phyloP scores from a whole-genome alignment of 1,140 invertebrate species.

The Homalodisca vitripennis region DNA sequence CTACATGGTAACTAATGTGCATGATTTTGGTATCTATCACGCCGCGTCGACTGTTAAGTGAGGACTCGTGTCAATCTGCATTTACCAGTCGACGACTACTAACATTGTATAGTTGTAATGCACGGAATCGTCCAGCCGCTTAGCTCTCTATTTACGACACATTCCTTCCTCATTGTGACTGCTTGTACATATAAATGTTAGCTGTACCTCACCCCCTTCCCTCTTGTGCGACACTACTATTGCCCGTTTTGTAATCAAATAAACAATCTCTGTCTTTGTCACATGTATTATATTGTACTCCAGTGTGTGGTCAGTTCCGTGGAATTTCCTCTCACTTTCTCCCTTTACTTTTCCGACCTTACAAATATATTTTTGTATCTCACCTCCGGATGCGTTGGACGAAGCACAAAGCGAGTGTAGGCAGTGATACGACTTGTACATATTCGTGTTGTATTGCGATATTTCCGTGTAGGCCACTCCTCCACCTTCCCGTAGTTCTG shows the following conservation, averaged over 20 bases:
- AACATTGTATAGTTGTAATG: constrained; percentile 5
- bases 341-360: not conserved
- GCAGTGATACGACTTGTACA: not conserved
- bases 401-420: not conserved
- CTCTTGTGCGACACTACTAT: no score
- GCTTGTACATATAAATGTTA: not conserved
- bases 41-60: not conserved
- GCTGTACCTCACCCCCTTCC: not conserved
- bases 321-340: not conserved
- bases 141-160: not conserved
- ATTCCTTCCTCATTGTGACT: not conserved
- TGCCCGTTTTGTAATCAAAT: no score
- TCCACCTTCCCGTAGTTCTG: not conserved
- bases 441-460: not conserved
- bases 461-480: not conserved
- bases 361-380: constrained; percentile 9
- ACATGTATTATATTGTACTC: constrained; percentile 11
- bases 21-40: constrained; percentile 27
- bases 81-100: not conserved
- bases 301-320: not conserved
- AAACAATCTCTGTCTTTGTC: not conserved
- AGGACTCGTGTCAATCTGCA: no score
- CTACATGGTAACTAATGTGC: constrained; percentile 29
- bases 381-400: not conserved
- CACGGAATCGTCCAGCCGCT: not conserved